Evolutionary conservation across 1,140 invertebrate genomes (phyloP).

Genomic region (Brachionus plicatilis): DNA sequence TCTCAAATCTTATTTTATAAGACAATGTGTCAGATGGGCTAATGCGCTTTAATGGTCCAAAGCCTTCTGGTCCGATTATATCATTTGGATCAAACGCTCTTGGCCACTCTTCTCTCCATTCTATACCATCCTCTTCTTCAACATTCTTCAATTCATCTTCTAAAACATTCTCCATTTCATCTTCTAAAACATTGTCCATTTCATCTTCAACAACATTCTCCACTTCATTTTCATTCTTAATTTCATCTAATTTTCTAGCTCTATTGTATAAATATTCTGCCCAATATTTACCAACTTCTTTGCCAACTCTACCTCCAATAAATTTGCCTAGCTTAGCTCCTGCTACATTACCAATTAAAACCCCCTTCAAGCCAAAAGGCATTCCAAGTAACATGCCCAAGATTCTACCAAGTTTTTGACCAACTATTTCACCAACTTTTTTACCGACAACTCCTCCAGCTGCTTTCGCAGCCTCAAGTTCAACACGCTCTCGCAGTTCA

Average conservation of each 20-base stretch:
- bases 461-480: background rate
- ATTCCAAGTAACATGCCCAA: background rate
- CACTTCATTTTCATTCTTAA: background rate
- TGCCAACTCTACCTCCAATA: background rate
- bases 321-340: background rate
- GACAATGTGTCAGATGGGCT: background rate
- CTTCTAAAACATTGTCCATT: too few relatives aligned
- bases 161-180: background rate
- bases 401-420: background rate
- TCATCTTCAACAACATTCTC: background rate
- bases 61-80: background rate
- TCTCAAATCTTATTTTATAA: background rate
- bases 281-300: background rate
- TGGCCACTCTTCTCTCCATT: background rate
- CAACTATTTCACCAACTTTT: background rate
- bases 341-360: background rate
- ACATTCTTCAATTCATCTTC: background rate
- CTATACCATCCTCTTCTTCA: background rate
- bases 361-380: background rate
- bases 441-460: background rate
- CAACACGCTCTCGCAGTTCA: background rate
- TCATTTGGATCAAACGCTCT: background rate
- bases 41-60: background rate
- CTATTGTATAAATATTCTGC: background rate
- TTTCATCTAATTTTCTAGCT: background rate